Conservation (phyloP, 2,113 vertebrate species). For the Psittacara wagleri region DNA sequence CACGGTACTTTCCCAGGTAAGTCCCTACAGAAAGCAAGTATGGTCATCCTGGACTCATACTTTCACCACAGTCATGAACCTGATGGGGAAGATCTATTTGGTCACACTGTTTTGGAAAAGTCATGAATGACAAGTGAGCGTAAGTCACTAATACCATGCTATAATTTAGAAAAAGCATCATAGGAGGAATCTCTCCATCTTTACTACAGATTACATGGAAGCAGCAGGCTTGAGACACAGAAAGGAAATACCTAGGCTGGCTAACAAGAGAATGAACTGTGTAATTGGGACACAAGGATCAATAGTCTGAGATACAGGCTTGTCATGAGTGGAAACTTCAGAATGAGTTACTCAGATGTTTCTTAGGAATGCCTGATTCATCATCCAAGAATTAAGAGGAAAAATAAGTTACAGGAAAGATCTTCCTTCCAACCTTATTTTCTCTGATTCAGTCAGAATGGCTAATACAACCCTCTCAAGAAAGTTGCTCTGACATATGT, state of each 20-base stretch:
- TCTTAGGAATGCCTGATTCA: not conserved
- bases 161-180: too few relatives aligned
- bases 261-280: not conserved
- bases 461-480: not conserved
- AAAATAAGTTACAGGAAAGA: not conserved
- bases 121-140: not conserved
- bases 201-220: not conserved
- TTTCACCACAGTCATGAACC: not conserved
- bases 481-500: not conserved
- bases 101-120: not conserved
- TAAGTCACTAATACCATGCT: not conserved
- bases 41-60: fast-evolving
- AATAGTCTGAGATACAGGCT: not conserved
- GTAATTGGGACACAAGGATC: not conserved
- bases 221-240: not conserved
- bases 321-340: not conserved
- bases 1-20: not conserved
- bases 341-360: not conserved
- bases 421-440: not conserved
- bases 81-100: not conserved
- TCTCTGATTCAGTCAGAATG: not conserved
- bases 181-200: not conserved
- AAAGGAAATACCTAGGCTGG: not conserved
- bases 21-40: not conserved
- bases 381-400: not conserved